Evolutionary conservation across 2,113 vertebrate genomes (phyloP).

Genomic region (Limnothrissa miodon): DNA sequence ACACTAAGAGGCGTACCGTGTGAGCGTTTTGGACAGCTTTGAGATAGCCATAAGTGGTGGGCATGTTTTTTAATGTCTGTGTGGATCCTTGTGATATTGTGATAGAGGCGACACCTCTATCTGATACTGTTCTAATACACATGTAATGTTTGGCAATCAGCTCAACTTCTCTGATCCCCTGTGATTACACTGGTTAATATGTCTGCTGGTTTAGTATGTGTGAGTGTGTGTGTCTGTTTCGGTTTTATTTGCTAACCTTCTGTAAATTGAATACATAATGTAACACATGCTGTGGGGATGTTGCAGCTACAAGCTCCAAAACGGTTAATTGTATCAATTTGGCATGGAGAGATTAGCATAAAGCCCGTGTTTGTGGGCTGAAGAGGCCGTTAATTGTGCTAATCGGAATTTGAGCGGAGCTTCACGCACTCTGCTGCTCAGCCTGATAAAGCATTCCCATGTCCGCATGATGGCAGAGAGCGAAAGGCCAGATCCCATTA

Average conservation of each 20-base stretch:
- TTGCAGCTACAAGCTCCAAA: neutral
- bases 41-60: neutral
- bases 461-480: slow-evolving; percentile 55
- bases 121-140: too few species aligned
- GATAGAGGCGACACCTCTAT: too few species aligned
- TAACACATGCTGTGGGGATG: neutral
- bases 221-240: slow-evolving; percentile 16
- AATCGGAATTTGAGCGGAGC: slow-evolving; percentile 24
- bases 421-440: slow-evolving; percentile 17
- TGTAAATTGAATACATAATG: neutral
- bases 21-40: neutral
- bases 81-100: neutral
- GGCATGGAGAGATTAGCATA: neutral
- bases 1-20: neutral
- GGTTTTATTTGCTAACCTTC: neutral
- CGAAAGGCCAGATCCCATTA: slow-evolving; percentile 64
- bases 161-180: neutral
- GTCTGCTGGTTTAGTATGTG: neutral
- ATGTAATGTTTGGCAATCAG: neutral
- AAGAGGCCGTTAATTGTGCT: slow-evolving; percentile 26
- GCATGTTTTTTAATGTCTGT: neutral
- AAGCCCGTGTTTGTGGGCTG: slow-evolving; percentile 16
- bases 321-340: slow-evolving; percentile 18
- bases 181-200: neutral
- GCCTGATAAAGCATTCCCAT: slow-evolving; percentile 49